Evolutionary conservation across 2,113 vertebrate species (phyloP), one percentile per base, ranked within the genome.

Genomic region (Microtus montanus): DNA sequence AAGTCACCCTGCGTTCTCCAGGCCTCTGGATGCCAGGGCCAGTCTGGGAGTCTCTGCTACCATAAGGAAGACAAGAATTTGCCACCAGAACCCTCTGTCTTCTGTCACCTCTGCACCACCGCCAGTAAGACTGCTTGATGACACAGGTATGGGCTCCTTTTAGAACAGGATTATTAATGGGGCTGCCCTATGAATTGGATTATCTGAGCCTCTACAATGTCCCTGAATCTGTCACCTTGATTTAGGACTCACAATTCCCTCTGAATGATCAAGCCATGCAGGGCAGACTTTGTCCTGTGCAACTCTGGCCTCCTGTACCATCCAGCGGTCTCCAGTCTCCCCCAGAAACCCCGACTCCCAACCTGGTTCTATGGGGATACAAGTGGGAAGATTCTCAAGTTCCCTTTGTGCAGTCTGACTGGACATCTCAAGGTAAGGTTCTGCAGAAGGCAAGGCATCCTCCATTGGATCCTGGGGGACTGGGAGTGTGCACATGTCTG

Each of bases 181-280:
- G 2, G 54, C 5, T 0, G n/a, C 28, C 28, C 28, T 84, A 52
- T 22, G 54, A 19, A 5, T 35, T 44, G 4, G 4, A 17, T 61
- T 66, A 54, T 22, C 38, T 30, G 47, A 35, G 22, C 61, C 80
- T 73, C n/a, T 61, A 9, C 0, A 0, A 2, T 8, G 20, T 15
- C 63, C 73, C 54, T 68, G 6, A 14, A 30, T 44, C 83, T 13
- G 4, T 8, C 28, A 7, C 66, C 58, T 47, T 71, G 64, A 35
- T 61, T 19, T 19, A 22, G 63, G 66, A 38, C 41, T 41, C 3
- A 9, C 6, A 22, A 3, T 30, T 47, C 19, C 41, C 75, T 58
- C 26, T 17, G 44, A 12, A 28, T 6, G 5, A 38, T 6, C 0
- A 0, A 30, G 2, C 28, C 0, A 0, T 71, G 41, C n/a, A 33